A percentile compares a stretch with the other conserved stretches of the same genome.
phyloP scores from a whole-genome alignment of 2,888 invertebrate species.

The Acleris cristana region DNA sequence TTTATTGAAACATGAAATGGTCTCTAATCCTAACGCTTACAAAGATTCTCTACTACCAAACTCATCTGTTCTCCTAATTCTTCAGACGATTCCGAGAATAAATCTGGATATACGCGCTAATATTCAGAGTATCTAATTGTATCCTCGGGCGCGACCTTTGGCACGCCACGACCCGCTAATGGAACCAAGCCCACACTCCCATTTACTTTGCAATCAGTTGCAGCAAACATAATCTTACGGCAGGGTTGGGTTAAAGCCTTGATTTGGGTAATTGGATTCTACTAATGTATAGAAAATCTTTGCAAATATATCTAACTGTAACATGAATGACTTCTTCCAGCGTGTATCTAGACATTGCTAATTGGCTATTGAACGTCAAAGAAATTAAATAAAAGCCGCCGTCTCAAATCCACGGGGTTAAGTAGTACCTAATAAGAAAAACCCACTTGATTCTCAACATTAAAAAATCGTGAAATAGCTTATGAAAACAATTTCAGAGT shows the following conservation, averaged over 20 bases:
- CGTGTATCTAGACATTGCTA: too few relatives aligned
- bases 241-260: constrained; percentile 25
- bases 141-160: constrained; percentile 35
- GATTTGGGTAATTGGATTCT: constrained; percentile 28
- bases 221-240: constrained; percentile 30
- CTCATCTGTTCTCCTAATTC: not conserved
- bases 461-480: too few relatives aligned
- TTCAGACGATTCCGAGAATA: not conserved
- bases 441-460: too few relatives aligned
- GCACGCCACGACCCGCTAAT: constrained; percentile 29
- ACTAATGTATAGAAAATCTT: not conserved
- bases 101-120: constrained; percentile 4
- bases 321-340: not conserved
- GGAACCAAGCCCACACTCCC: constrained; percentile 36
- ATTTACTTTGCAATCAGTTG: constrained; percentile 36
- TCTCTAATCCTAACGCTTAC: too few relatives aligned
- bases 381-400: too few relatives aligned
- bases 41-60: not conserved
- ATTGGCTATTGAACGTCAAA: too few relatives aligned
- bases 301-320: not conserved
- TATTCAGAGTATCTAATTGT: constrained; percentile 24
- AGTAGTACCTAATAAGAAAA: too few relatives aligned
- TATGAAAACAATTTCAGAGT: too few relatives aligned
- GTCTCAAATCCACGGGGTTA: too few relatives aligned
- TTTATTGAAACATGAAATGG: too few relatives aligned